A percentile compares a stretch with the other conserved stretches of the same genome.
Conservation (phyloP, 1,140 invertebrate genomes). For the Zaprionus inermis region DNA sequence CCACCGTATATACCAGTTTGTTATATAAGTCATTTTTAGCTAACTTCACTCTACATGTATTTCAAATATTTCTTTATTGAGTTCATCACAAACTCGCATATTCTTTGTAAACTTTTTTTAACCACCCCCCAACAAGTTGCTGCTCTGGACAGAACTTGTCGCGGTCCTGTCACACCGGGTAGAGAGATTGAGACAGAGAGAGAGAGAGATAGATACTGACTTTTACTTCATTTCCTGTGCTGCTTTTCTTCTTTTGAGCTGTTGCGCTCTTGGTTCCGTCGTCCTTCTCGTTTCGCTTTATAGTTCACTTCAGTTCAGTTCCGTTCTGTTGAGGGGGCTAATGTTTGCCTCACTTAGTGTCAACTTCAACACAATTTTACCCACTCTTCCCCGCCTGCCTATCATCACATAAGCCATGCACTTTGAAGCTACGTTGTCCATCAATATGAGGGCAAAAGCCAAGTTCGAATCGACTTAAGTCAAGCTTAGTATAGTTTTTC, state of each 20-base stretch:
- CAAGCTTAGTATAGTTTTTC: not conserved
- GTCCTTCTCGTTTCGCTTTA: not conserved
- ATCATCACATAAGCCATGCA: slow-evolving; percentile 28
- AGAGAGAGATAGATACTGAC: not conserved
- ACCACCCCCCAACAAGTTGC: not conserved
- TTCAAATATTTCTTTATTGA: not conserved
- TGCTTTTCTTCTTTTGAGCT: slow-evolving; percentile 3
- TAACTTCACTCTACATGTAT: not conserved
- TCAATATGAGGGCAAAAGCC: slow-evolving; percentile 13
- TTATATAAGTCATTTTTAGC: not conserved
- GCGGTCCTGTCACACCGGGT: not conserved
- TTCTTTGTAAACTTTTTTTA: slow-evolving; percentile 8
- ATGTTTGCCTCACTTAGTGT: slow-evolving; percentile 33
- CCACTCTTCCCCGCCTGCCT: too few species aligned
- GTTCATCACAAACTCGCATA: not conserved
- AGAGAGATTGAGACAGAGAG: not conserved
- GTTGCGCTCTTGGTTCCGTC: slow-evolving; percentile 1
- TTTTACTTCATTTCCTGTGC: slow-evolving; percentile 18
- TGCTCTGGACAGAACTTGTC: not conserved
- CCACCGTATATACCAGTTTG: too few species aligned
- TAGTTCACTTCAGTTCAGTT: not conserved
- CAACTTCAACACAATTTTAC: slow-evolving; percentile 16
- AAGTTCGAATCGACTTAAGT: not conserved
- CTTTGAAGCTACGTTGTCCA: slow-evolving; percentile 31
- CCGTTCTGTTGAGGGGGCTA: not conserved